Evolutionary conservation across 1,140 invertebrate species (phyloP), one percentile per base, ranked within the genome.

Genomic region (Caenorhabditis briggsae): DNA sequence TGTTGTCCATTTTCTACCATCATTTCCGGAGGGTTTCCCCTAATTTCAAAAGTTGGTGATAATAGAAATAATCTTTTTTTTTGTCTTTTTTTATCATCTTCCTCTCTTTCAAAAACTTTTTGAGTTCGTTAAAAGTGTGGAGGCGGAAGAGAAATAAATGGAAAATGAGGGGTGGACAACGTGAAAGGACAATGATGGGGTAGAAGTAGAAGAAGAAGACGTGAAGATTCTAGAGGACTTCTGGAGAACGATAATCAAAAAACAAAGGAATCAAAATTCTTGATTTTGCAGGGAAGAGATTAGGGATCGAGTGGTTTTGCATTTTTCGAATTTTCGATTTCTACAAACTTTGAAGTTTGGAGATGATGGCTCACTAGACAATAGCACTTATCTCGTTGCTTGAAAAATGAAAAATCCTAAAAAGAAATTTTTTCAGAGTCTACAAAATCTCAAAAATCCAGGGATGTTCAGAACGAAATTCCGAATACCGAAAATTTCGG

Each of bases 1-100:
- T 78, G n/a, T n/a, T 50, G 70, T 46, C 12, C 46, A 18, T 46
- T 50, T 23, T 11, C 23, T 25, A 33, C 25, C 70, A 78, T 78
- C 70, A 78, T 78, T 78, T 78, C 70, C 70, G 70, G 70, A 78
- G 46, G 70, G 43, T 20, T 78, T 53, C 46, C 70, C 70, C 16
- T 18, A 70, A 70, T 70, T 70, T 70, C 16, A 41, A 78, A 78
- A 50, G 70, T 50, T 53, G 23, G 46, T 53, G 70, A 78, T 78
- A 78, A 78, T 20, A 70, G 43, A 70, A 46, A 33, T 33, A 33
- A 33, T 33, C 33, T 33, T 33, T 70, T 41, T 43, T 70, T 46
- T 46, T 59, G 58, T n/a, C 58, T 25, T 5, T 65, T 43, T 43
- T 70, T 41, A 43, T 70, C 18, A 43, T 64, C 7, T 64, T 12